These are phyloP conservation scores for Chlamydotis undulata DNA, from an alignment of 2,113 vertebrate species.

Conservation along the genomic window DNA sequence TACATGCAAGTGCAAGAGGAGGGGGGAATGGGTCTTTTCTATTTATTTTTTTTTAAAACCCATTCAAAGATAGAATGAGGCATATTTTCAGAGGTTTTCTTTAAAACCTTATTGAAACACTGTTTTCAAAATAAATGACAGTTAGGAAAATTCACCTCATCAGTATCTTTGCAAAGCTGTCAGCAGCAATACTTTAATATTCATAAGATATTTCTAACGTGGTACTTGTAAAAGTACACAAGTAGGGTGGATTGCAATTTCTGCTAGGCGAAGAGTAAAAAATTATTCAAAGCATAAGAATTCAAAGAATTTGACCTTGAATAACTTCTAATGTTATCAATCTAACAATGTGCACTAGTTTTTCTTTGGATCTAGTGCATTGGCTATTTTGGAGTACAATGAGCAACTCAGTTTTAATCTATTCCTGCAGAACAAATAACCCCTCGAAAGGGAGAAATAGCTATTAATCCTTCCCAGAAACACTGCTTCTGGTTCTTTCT, in stretches of 20 bases:
- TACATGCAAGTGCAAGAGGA: neutral
- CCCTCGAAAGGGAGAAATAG: neutral
- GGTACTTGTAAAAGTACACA: neutral
- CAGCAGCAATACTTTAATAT: neutral
- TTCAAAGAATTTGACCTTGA: neutral
- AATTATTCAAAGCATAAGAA: neutral
- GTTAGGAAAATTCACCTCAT: neutral
- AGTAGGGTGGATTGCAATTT: neutral
- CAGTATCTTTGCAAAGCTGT: neutral
- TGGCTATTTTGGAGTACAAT: neutral
- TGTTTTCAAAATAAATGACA: neutral
- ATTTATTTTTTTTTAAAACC: neutral
- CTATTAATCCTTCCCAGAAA: neutral
- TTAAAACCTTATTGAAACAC: neutral
- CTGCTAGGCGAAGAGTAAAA: neutral
- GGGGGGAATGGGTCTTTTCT: fast-evolving
- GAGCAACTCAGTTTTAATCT: neutral
- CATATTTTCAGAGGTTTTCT: neutral
- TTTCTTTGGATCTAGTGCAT: neutral
- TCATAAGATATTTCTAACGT: neutral
- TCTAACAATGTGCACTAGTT: neutral
- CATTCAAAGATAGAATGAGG: neutral
- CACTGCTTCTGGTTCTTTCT: neutral
- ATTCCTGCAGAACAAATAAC: neutral
- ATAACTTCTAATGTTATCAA: neutral